These are phyloP conservation scores for Macropis europaea DNA, from an alignment of 2,888 invertebrate species.

Conservation along the genomic window DNA sequence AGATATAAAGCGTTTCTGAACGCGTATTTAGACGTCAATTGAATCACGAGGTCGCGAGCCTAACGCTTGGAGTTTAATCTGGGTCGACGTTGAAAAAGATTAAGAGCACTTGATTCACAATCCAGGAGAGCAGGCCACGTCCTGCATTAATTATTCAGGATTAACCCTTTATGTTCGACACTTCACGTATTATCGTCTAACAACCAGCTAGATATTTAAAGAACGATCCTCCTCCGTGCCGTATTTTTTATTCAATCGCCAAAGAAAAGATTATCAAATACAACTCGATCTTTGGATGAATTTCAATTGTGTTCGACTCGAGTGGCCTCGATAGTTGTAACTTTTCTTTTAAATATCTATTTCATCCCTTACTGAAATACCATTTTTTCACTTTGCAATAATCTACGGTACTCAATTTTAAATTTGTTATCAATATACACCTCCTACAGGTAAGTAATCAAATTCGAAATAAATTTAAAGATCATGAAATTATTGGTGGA, in stretches of 20 bases:
- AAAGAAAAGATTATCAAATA: not conserved
- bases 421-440: too few relatives aligned
- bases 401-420: too few relatives aligned
- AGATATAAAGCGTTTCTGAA: not conserved
- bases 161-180: not conserved
- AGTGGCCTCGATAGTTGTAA: too few relatives aligned
- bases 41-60: not conserved
- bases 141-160: not conserved
- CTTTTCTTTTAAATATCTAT: too few relatives aligned
- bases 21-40: not conserved
- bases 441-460: too few relatives aligned
- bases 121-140: not conserved
- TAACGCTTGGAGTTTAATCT: not conserved
- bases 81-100: not conserved
- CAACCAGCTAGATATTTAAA: not conserved
- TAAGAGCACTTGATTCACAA: constrained; percentile 5
- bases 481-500: too few relatives aligned
- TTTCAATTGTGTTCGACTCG: too few relatives aligned
- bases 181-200: not conserved
- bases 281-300: constrained; percentile 5
- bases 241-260: not conserved
- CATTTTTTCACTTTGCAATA: too few relatives aligned
- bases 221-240: too few relatives aligned
- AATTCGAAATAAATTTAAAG: too few relatives aligned
- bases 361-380: too few relatives aligned